phyloP scores from a whole-genome alignment of 1,140 invertebrate species.

The Argopecten irradians region DNA sequence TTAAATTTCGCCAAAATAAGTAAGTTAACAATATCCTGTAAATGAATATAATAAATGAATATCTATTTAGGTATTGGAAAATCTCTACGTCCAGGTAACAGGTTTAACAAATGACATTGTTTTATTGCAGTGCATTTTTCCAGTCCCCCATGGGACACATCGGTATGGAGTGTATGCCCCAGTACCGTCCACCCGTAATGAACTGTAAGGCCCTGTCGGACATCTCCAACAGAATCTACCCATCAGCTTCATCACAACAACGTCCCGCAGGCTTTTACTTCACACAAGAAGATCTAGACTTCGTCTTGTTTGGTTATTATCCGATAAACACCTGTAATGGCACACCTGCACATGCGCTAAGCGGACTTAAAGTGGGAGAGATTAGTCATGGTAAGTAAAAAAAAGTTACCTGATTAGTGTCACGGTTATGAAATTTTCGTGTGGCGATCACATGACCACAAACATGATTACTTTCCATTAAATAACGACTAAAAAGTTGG shows the following conservation, averaged over 20 bases:
- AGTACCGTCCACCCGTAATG: constrained; percentile 36
- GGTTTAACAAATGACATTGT: not conserved
- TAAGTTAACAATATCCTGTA: too few relatives aligned
- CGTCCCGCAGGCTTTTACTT: constrained; percentile 62
- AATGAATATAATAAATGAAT: too few relatives aligned
- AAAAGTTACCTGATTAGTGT: not conserved
- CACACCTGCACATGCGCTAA: constrained; percentile 70
- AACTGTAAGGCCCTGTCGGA: constrained; percentile 58
- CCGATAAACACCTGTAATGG: constrained; percentile 51
- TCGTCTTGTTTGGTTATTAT: constrained; percentile 74
- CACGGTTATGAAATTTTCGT: not conserved
- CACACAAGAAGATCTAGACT: constrained; percentile 72
- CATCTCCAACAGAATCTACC: constrained; percentile 54
- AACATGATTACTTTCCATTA: too few relatives aligned
- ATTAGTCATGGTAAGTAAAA: constrained; percentile 66
- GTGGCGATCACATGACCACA: not conserved
- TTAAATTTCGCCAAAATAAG: too few relatives aligned
- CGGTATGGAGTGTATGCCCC: constrained; percentile 26
- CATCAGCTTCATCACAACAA: constrained; percentile 33
- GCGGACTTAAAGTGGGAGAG: constrained; percentile 71
- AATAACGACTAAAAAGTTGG: too few relatives aligned
- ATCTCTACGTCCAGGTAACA: too few relatives aligned
- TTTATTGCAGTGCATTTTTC: constrained; percentile 25
- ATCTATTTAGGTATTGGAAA: too few relatives aligned
- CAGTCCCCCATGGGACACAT: constrained; percentile 34